Conservation (phyloP, 2,888 invertebrate genomes). For the Acleris emargana region DNA sequence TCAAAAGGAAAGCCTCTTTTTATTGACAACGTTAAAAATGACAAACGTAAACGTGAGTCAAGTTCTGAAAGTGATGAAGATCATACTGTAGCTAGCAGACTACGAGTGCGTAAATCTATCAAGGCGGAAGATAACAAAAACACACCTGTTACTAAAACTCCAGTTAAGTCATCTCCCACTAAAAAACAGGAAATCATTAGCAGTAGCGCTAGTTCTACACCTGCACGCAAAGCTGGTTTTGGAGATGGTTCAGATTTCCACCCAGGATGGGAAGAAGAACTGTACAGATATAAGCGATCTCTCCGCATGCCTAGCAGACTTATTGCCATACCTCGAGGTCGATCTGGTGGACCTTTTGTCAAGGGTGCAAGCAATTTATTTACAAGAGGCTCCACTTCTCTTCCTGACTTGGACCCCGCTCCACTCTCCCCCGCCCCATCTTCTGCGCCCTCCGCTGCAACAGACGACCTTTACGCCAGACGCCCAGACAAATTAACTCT, state of each 20-base stretch:
- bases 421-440: slow-evolving; percentile 88
- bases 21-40: slow-evolving; percentile 64
- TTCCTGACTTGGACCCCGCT: slow-evolving; percentile 90
- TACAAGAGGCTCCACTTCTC: slow-evolving; percentile 88
- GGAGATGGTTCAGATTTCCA: slow-evolving; percentile 89
- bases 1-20: slow-evolving; percentile 62
- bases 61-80: slow-evolving; percentile 74
- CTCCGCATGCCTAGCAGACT: slow-evolving; percentile 91
- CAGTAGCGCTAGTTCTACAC: slow-evolving; percentile 63
- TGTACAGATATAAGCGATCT: slow-evolving; percentile 92
- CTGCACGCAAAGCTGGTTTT: slow-evolving; percentile 83
- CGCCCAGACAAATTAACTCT: slow-evolving; percentile 75
- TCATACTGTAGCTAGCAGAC: slow-evolving; percentile 69
- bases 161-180: slow-evolving; percentile 61
- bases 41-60: slow-evolving; percentile 58
- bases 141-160: slow-evolving; percentile 54
- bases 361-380: slow-evolving; percentile 68
- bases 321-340: slow-evolving; percentile 89
- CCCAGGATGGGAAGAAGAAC: slow-evolving; percentile 93
- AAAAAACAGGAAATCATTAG: slow-evolving; percentile 67
- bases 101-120: slow-evolving; percentile 74
- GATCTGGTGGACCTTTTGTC: slow-evolving; percentile 82
- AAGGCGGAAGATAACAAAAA: slow-evolving; percentile 73
- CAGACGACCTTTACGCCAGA: slow-evolving; percentile 80
- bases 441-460: slow-evolving; percentile 83